These are phyloP conservation scores for Hippoglossus stenolepis DNA, from an alignment of 2,113 vertebrate species.

Conservation along the genomic window DNA sequence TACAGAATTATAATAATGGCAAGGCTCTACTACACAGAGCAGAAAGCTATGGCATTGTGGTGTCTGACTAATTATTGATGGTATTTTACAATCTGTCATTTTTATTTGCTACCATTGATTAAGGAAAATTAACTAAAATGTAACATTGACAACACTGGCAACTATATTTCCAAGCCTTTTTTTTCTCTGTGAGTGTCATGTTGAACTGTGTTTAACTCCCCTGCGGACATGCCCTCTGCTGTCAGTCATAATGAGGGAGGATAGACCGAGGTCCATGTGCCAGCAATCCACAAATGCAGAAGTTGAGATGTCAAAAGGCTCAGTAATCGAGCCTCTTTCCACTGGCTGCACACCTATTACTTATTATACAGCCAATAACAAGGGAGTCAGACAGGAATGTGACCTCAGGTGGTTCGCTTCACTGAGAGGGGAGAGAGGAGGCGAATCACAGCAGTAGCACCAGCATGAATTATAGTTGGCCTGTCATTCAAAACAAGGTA, in stretches of 20 bases:
- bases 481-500: constrained; percentile 18
- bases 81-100: too few relatives aligned
- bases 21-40: too few relatives aligned
- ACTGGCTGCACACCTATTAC: constrained; percentile 29
- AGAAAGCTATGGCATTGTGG: too few relatives aligned
- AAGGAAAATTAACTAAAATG: too few relatives aligned
- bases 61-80: too few relatives aligned
- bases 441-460: background rate
- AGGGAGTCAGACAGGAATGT: constrained; percentile 38
- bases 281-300: constrained; percentile 16
- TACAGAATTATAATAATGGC: too few relatives aligned
- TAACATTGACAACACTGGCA: too few relatives aligned
- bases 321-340: constrained; percentile 30
- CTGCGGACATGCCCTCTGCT: background rate
- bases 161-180: background rate
- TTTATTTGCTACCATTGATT: too few relatives aligned
- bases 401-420: constrained; percentile 6
- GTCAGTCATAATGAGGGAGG: too few relatives aligned
- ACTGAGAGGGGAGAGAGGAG: constrained; percentile 1
- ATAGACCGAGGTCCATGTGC: background rate
- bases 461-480: constrained; percentile 14
- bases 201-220: background rate
- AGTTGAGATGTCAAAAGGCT: constrained; percentile 34
- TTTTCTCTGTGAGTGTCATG: background rate
- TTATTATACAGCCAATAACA: constrained; percentile 35